Conservation (phyloP, 2,113 vertebrate genomes). For the Poecilia latipinna region DNA sequence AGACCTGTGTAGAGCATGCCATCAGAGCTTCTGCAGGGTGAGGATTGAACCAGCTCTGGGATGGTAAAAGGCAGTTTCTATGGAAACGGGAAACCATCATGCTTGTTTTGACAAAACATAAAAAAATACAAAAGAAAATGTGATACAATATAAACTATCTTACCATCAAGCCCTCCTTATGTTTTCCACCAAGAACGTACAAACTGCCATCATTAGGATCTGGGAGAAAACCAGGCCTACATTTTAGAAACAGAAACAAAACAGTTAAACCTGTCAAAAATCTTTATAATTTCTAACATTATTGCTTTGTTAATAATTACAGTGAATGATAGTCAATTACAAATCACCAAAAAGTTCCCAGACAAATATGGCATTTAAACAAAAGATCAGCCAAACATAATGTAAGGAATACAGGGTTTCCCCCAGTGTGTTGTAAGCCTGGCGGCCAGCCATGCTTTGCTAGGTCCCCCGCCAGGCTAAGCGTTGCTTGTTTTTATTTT, state of each 20-base stretch:
- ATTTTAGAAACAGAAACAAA: constrained; percentile 4
- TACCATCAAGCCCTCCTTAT: constrained; percentile 95
- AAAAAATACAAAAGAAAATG: constrained; percentile 21
- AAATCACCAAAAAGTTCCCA: neutral
- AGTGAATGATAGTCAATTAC: neutral
- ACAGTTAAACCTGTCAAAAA: neutral
- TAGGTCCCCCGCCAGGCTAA: no score
- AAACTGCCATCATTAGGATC: constrained; percentile 96
- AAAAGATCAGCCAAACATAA: neutral
- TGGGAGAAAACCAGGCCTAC: constrained; percentile 92
- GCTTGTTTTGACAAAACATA: no score
- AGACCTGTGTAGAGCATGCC: constrained; percentile 94
- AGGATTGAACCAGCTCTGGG: constrained; percentile 94
- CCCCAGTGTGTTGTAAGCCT: no score
- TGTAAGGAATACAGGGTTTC: neutral
- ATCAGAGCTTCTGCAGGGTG: constrained; percentile 94
- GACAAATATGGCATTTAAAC: neutral
- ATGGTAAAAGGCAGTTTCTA: constrained; percentile 99
- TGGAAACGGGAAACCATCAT: constrained; percentile 32
- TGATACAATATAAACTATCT: constrained; percentile 31
- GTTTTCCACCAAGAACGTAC: constrained; percentile 89
- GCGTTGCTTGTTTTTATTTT: no score
- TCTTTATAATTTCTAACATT: neutral
- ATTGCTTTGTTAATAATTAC: neutral
- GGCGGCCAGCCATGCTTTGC: no score